Percentiles rank a stretch among this genome's conserved stretches.
Conservation (phyloP, 2,888 invertebrate species). For the Psococerastis gibbosa region DNA sequence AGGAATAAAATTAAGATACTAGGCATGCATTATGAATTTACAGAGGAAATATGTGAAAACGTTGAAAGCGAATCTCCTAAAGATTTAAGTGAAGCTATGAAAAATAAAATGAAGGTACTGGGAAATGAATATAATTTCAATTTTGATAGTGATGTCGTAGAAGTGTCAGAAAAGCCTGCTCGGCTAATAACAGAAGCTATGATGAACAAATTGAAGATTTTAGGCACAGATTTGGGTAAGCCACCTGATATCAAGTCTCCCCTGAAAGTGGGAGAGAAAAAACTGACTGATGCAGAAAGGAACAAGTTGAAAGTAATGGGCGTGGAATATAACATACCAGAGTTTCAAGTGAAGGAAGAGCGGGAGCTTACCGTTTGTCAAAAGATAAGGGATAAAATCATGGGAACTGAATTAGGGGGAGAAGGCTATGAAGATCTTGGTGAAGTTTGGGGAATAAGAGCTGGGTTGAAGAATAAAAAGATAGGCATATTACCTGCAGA, state of each 20-base stretch:
- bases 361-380: not conserved
- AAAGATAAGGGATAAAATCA: not conserved
- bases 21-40: not conserved
- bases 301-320: constrained; percentile 3
- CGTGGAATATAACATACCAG: not conserved
- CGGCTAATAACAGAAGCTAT: constrained; percentile 4
- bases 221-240: not conserved
- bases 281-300: not conserved
- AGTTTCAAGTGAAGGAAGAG: not conserved
- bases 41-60: not conserved
- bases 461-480: too few relatives aligned
- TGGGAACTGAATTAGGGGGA: not conserved
- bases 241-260: too few relatives aligned
- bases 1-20: not conserved
- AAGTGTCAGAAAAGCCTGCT: too few relatives aligned
- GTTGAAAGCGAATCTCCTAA: too few relatives aligned
- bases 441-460: too few relatives aligned
- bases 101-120: constrained; percentile 1
- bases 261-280: too few relatives aligned
- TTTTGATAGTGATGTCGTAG: not conserved
- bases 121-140: constrained; percentile 3
- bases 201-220: not conserved
- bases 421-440: not conserved
- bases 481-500: too few relatives aligned
- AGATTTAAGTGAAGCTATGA: constrained; percentile 1